These are phyloP conservation scores for Bradypodion ventrale DNA, from an alignment of 2,797 vertebrate genomes.

Conservation along the genomic window DNA sequence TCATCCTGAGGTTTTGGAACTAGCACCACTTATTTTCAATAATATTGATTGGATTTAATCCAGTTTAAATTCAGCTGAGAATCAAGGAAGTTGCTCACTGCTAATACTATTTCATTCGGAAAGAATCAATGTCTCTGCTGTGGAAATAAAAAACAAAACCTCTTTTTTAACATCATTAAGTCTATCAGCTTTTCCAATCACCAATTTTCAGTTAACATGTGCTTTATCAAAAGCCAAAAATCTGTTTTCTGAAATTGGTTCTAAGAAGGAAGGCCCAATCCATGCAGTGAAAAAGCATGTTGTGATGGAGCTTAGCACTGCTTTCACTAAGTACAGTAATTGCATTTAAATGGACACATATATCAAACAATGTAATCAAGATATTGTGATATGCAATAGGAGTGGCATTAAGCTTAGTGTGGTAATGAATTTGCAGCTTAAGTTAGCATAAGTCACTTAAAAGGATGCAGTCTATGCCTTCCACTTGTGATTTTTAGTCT, in stretches of 20 bases:
- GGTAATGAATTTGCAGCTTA: slow-evolving; percentile 5
- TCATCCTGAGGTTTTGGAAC: no score
- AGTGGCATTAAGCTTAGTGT: slow-evolving; percentile 1
- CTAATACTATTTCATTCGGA: neutral
- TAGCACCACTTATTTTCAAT: neutral
- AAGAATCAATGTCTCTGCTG: neutral
- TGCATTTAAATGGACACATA: slow-evolving; percentile 6
- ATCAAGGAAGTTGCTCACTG: no score
- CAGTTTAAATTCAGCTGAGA: neutral
- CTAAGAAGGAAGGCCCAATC: neutral
- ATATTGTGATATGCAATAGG: slow-evolving; percentile 1
- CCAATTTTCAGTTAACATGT: neutral
- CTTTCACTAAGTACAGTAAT: slow-evolving; percentile 8
- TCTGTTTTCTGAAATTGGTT: slow-evolving; percentile 1
- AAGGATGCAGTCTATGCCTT: slow-evolving; percentile 8
- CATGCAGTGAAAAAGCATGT: neutral
- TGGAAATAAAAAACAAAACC: neutral
- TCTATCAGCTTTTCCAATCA: neutral
- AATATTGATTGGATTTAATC: neutral
- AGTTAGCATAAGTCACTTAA: neutral
- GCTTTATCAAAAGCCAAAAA: neutral
- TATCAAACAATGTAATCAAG: slow-evolving; percentile 14
- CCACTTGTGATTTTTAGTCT: neutral
- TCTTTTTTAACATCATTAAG: neutral
- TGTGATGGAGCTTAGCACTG: neutral